A percentile compares a stretch with the other conserved stretches of the same genome.
phyloP scores from a whole-genome alignment of 2,888 invertebrate species.

The Dynastes maya region DNA sequence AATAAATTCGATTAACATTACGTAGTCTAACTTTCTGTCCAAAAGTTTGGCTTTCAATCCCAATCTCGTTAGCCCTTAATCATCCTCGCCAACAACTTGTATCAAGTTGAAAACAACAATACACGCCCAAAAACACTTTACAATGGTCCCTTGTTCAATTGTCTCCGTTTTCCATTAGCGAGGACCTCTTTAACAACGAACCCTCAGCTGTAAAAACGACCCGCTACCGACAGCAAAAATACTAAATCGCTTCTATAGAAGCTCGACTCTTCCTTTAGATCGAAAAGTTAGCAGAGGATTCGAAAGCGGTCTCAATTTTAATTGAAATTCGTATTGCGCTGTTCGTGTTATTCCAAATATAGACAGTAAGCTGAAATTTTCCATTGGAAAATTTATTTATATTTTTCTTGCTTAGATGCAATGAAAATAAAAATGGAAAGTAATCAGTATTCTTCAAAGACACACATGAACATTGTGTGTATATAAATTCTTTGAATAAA shows the following conservation, averaged over 20 bases:
- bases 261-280: constrained; percentile 16
- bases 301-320: constrained; percentile 11
- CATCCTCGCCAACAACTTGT: background rate
- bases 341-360: too few species aligned
- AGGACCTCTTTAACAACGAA: background rate
- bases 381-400: too few species aligned
- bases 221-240: background rate
- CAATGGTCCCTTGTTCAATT: constrained; percentile 26
- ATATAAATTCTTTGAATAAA: too few species aligned
- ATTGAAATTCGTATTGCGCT: background rate
- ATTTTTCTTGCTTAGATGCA: too few species aligned
- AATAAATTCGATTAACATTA: background rate
- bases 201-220: constrained; percentile 12
- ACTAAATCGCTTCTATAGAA: constrained; percentile 21
- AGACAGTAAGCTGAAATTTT: too few species aligned
- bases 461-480: too few species aligned
- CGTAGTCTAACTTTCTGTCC: background rate
- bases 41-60: background rate
- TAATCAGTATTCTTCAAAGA: too few species aligned
- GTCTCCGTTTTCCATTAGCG: constrained; percentile 28
- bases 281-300: background rate
- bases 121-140: constrained; percentile 19
- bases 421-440: too few species aligned
- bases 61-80: background rate
- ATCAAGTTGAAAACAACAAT: background rate